Evolutionary conservation across 2,888 invertebrate species (phyloP), one percentile per base, ranked within the genome.

Genomic region (Drosophila pegasa): DNA sequence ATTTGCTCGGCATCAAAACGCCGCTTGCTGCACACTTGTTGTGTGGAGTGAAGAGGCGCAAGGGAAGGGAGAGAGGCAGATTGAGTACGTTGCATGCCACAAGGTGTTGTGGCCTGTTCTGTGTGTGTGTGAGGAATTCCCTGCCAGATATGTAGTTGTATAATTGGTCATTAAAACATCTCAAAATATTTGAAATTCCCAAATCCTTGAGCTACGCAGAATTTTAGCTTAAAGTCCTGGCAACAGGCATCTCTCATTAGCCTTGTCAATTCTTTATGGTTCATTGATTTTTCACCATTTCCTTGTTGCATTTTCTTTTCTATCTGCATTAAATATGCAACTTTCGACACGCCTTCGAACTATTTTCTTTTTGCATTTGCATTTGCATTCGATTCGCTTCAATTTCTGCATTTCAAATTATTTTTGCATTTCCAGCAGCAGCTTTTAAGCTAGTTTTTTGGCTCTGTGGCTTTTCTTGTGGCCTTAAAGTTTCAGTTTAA

Each of bases 1-100:
- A 81, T 77, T 85, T 83, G 35, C 50, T 51, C 12, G 47, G 50
- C 52, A 41, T 67, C 62, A 48, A 62, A 71, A 57, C 45, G 22
- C 33, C 57, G 51, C 72, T 67, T 78, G 58, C 47, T 52, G 47
- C 55, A 29, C 31, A 60, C 35, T 62, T 43, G 3, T 37, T 25
- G 43, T 33, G 40, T 37, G 9, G 5, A 20, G 41, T 14, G 14
- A 22, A n/a, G 31, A n/a, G 10, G n/a, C 6, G 18, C 29, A 18
- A 7, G 31, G 1, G 3, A 12, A 16, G 7, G 16, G 4, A 27
- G 4, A 27, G 16, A 43, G 31, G 18, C 4, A 55, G 16, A 9
- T 10, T 12, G 18, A 27, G 5, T 38, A 16, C 4, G 37, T 38
- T 25, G 37, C 37, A 52, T 52, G 51, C 37, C 51, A 27, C 37